These are phyloP conservation scores for Acleris emargana DNA, from an alignment of 2,888 invertebrate genomes.

Conservation along the genomic window DNA sequence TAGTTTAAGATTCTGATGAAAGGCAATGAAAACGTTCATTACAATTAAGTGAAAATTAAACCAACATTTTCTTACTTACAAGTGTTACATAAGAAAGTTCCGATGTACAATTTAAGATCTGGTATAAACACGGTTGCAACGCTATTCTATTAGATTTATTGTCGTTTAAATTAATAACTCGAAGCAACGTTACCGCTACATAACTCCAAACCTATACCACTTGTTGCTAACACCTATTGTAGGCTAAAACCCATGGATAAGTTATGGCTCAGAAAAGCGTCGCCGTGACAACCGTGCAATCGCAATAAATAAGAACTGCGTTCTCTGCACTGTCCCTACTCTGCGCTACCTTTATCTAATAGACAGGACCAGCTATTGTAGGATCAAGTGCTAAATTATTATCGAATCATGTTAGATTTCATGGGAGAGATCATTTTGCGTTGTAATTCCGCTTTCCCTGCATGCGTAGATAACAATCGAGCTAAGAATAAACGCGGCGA, in stretches of 20 bases:
- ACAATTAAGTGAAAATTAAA: too few relatives aligned
- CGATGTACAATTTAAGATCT: too few relatives aligned
- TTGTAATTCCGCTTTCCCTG: constrained; percentile 45
- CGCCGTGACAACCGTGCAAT: constrained; percentile 52
- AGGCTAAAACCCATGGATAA: constrained; percentile 53
- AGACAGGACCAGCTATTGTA: constrained; percentile 65
- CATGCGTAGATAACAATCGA: constrained; percentile 58
- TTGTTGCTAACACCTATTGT: constrained; percentile 45
- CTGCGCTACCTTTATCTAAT: constrained; percentile 62
- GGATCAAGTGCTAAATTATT: constrained; percentile 72
- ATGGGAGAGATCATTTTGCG: constrained; percentile 59
- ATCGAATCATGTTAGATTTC: constrained; percentile 67
- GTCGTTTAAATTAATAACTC: too few relatives aligned
- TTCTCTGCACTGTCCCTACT: constrained; percentile 52
- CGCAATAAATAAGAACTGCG: constrained; percentile 51
- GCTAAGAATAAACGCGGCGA: constrained; percentile 60
- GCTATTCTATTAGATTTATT: too few relatives aligned
- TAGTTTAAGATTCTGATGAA: too few relatives aligned
- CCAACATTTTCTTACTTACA: too few relatives aligned
- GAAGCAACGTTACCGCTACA: neutral
- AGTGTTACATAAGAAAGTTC: too few relatives aligned
- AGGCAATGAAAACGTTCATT: too few relatives aligned
- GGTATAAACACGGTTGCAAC: too few relatives aligned
- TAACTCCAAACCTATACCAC: constrained; percentile 37
- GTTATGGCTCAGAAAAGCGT: constrained; percentile 51